These are phyloP conservation scores for Lytechinus variegatus DNA, from an alignment of 35 echinoderm and acorn worm species.

Conservation along the genomic window DNA sequence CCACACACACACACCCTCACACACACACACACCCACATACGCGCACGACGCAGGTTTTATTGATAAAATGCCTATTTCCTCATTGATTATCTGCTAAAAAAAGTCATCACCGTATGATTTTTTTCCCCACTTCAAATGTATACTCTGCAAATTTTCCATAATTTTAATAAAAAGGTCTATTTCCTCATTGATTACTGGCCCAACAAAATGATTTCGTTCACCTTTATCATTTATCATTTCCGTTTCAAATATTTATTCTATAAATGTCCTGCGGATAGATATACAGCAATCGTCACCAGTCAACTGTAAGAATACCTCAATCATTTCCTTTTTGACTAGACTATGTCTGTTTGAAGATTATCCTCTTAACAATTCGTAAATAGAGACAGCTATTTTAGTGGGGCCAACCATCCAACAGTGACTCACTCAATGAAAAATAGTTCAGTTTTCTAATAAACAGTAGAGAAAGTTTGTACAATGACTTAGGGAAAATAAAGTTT, in stretches of 20 bases:
- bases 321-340: not conserved
- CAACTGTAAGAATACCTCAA: conserved; percentile 12
- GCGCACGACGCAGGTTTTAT: too few relatives aligned
- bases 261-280: not conserved
- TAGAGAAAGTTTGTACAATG: not conserved
- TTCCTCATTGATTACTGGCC: not conserved
- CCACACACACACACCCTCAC: too few relatives aligned
- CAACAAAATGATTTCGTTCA: not conserved
- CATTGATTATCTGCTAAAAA: too few relatives aligned
- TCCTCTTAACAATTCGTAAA: not conserved
- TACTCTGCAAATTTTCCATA: too few relatives aligned
- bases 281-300: not conserved
- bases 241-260: not conserved
- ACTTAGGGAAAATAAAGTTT: not conserved
- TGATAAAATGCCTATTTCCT: too few relatives aligned
- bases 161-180: not conserved
- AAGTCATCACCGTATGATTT: too few relatives aligned
- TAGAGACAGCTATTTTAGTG: not conserved
- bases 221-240: not conserved
- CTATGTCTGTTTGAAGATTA: not conserved
- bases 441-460: not conserved
- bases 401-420: not conserved
- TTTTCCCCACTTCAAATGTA: too few relatives aligned
- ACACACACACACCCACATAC: too few relatives aligned
- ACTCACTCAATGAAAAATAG: not conserved